Conservation (phyloP, 2,797 vertebrate genomes). For the Coregonus suidteri region DNA sequence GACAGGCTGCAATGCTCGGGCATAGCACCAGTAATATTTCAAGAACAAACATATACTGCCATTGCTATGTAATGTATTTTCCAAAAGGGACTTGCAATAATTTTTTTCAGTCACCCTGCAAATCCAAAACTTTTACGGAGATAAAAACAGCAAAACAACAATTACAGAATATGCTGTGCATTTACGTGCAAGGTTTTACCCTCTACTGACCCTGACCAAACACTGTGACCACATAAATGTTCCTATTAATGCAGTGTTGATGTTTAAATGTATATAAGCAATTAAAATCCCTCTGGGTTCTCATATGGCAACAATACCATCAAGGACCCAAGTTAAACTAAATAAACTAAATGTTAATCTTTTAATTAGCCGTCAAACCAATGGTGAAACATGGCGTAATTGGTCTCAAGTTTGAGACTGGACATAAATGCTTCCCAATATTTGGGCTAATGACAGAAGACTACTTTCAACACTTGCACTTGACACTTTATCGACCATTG, state of each 20-base stretch:
- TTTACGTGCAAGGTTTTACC: constrained; percentile 35
- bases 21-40: neutral
- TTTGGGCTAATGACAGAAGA: neutral
- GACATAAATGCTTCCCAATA: constrained; percentile 20
- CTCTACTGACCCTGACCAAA: constrained; percentile 44
- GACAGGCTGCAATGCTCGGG: neutral
- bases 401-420: constrained; percentile 32
- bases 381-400: constrained; percentile 48
- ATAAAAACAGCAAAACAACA: neutral
- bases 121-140: neutral
- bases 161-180: constrained; percentile 9
- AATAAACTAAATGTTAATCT: constrained; percentile 42
- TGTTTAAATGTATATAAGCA: constrained; percentile 52
- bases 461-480: neutral
- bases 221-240: constrained; percentile 41
- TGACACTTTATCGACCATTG: no score
- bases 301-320: constrained; percentile 35
- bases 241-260: constrained; percentile 29
- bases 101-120: neutral
- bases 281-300: constrained; percentile 54
- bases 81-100: neutral
- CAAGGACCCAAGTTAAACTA: constrained; percentile 21
- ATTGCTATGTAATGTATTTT: neutral
- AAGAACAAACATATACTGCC: neutral
- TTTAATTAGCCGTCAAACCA: constrained; percentile 61